phyloP scores from a whole-genome alignment of 2,797 vertebrate species.

The Odontamblyopus lacepedii region DNA sequence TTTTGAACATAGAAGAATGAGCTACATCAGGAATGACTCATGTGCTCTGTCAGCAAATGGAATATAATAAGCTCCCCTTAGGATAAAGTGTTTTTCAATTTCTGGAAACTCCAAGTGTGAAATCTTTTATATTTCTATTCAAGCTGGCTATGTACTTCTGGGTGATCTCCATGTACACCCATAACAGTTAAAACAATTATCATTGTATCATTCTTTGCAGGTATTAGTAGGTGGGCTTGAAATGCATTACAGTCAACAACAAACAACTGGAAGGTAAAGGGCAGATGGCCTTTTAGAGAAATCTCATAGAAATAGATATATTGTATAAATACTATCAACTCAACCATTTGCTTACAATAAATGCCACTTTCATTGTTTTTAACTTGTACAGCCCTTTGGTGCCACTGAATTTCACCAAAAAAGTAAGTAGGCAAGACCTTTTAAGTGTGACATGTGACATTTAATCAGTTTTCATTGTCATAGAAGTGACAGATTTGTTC shows the following conservation, averaged over 20 bases:
- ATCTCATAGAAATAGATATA: no score
- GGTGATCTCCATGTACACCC: not conserved
- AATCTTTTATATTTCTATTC: not conserved
- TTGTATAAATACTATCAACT: no score
- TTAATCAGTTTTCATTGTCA: not conserved
- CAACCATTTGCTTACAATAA: no score
- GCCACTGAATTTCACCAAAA: not conserved
- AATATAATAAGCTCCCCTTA: slow-evolving; percentile 5
- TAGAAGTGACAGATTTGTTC: not conserved
- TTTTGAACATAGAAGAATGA: not conserved
- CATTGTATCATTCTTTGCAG: no score
- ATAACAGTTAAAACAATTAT: not conserved
- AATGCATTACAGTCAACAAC: no score
- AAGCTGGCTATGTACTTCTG: not conserved
- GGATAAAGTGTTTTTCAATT: not conserved
- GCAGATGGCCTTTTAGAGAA: no score
- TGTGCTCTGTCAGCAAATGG: not conserved
- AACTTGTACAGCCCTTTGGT: not conserved
- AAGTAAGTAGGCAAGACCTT: no score
- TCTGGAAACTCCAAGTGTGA: not conserved
- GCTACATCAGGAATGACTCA: not conserved
- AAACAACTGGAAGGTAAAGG: not conserved
- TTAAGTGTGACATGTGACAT: no score
- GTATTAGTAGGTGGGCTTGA: no score
- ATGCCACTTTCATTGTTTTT: not conserved